A percentile compares a stretch with the other conserved stretches of the same genome.
Evolutionary conservation across 2,113 vertebrate species (phyloP).

Genomic region (Diglossa brunneiventris): DNA sequence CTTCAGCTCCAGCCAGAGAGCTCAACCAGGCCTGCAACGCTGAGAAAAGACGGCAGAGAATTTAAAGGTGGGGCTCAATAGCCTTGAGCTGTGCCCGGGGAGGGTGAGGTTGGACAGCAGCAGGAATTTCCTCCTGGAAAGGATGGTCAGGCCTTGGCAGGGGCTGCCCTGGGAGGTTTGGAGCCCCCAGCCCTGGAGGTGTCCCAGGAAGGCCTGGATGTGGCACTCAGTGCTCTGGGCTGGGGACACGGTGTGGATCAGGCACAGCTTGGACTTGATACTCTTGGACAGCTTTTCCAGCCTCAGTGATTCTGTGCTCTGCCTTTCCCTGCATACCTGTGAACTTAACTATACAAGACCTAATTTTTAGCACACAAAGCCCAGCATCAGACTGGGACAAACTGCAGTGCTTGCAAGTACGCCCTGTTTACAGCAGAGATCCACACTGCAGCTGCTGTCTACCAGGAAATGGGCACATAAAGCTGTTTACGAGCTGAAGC

Average conservation of each 20-base stretch:
- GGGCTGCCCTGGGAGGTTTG: background rate
- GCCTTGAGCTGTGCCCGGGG: rapidly evolving
- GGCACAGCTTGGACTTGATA: background rate
- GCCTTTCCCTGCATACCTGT: background rate
- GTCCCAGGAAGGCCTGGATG: background rate
- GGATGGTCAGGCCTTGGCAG: rapidly evolving
- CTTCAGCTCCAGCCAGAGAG: background rate
- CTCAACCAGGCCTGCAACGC: rapidly evolving
- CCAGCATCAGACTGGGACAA: background rate
- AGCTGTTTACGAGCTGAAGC: background rate
- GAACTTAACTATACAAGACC: background rate
- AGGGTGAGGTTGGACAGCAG: background rate
- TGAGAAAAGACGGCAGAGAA: background rate
- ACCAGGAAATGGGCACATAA: background rate
- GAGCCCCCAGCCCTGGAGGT: background rate
- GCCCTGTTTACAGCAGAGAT: background rate
- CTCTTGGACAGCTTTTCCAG: background rate
- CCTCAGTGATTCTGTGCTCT: background rate
- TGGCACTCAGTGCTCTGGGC: background rate
- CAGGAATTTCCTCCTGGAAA: background rate
- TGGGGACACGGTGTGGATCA: rapidly evolving
- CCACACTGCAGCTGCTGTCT: background rate
- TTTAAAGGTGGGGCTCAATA: background rate
- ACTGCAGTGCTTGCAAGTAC: background rate
- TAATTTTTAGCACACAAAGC: background rate